Conservation (phyloP, 2,888 invertebrate genomes). For the Watsonalla binaria region DNA sequence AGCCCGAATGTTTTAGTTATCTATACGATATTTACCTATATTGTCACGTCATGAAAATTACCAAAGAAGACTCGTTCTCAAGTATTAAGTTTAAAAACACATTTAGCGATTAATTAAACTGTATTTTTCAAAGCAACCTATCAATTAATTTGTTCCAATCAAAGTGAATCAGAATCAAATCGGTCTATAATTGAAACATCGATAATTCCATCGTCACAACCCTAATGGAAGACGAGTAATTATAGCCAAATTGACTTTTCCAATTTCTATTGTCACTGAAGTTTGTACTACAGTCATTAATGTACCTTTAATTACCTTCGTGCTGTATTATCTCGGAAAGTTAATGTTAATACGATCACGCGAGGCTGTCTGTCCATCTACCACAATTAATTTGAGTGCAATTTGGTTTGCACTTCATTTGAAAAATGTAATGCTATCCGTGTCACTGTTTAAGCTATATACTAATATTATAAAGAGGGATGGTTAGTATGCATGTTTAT, state of each 20-base stretch:
- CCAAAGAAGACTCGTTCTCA: no score
- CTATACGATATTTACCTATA: no score
- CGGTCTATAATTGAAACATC: not conserved
- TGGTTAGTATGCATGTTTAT: no score
- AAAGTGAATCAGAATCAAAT: not conserved
- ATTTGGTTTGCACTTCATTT: not conserved
- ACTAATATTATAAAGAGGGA: no score
- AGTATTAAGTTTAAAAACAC: no score
- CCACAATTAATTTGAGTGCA: not conserved
- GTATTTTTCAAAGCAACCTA: not conserved
- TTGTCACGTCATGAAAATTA: no score
- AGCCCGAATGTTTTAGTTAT: no score
- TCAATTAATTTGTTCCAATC: not conserved
- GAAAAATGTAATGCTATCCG: not conserved
- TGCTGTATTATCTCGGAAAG: not conserved
- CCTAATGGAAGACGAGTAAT: constrained; percentile 2
- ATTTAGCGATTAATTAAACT: no score
- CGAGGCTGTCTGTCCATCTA: not conserved
- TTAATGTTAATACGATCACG: not conserved
- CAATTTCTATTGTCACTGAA: constrained; percentile 1
- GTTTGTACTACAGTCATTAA: constrained; percentile 1
- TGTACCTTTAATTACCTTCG: constrained; percentile 2
- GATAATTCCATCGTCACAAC: not conserved
- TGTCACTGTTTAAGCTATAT: no score
- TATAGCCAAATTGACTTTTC: constrained; percentile 1